Evolutionary conservation across 1,140 invertebrate species (phyloP), one percentile per base, ranked within the genome.

Genomic region (Achatina immaculata): DNA sequence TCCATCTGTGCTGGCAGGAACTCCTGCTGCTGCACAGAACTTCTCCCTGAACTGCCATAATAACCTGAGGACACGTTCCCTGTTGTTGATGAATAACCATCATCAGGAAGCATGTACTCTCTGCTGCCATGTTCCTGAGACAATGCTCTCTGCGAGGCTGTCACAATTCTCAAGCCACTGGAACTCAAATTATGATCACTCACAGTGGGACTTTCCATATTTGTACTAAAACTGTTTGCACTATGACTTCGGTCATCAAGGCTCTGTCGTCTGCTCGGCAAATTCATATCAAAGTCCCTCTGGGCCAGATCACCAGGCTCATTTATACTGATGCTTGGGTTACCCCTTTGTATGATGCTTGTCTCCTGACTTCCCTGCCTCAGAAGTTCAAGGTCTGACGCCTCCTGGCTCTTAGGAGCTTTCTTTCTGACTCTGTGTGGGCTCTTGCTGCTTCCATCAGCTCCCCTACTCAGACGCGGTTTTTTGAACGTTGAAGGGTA

Each of bases 401-500:
- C 3, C 58, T 62, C 58, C 7, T 7, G 11, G 2, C n/a, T 3
- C 28, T 28, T 62, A 9, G 6, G 1, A 7, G 28, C 31, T 7
- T 1, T 36, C 7, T 34, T 62, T 43, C 62, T 68, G 1, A 19
- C 38, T 68, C 28, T 34, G 28, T 69, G 4, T 3, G 19, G 40
- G 42, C 66, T 66, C 31, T 34, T 11, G 19, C 43, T 14, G 40
- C 40, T 40, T 51, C 71, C 40, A 51, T 31, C 43, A n/a, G 0
- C 7, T 7, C 45, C n/a, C 6, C 51, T 24, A 43, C 58, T 58
- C 16, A 42, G n/a, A 16, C 74, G 31, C 36, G 74, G 74, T 31
- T 76, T 76, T 31, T 62, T 76, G 55, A 76, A 76, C 0, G 74
- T 40, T 48, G 48, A 42, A 4, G 74, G 74, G 42, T 76, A 76